phyloP scores from a whole-genome alignment of 2,113 vertebrate genomes.

The Falcunculus frontatus region DNA sequence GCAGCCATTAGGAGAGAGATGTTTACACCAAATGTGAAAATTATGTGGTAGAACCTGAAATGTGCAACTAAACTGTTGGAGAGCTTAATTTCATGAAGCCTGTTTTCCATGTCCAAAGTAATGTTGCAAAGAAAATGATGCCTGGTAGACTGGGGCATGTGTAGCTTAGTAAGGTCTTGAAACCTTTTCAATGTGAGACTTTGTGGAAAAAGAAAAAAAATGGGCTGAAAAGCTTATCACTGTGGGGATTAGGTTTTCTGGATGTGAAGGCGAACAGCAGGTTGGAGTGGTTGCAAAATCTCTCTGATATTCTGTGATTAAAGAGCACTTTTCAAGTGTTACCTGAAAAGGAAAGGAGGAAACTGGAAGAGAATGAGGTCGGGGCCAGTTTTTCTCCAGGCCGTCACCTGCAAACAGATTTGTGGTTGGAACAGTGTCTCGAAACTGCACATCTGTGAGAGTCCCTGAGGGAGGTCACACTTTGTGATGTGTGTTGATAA shows the following conservation, averaged over 20 bases:
- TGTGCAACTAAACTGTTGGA: not conserved
- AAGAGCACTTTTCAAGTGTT: not conserved
- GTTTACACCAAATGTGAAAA: not conserved
- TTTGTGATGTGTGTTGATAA: not conserved
- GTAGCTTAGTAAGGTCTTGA: not conserved
- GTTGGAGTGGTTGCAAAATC: not conserved
- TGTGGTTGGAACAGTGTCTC: not conserved
- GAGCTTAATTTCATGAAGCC: not conserved
- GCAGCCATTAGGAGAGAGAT: not conserved
- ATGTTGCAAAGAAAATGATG: not conserved
- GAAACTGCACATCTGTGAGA: not conserved
- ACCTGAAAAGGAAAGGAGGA: not conserved
- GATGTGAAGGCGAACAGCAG: not conserved
- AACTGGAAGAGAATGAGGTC: not conserved
- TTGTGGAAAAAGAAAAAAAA: not conserved
- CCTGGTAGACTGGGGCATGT: not conserved
- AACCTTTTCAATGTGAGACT: not conserved
- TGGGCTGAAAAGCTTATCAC: not conserved
- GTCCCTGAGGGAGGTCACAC: not conserved
- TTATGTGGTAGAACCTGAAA: not conserved
- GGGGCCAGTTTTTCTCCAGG: not conserved
- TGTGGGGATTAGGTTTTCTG: not conserved
- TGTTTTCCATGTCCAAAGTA: not conserved
- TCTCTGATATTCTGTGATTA: not conserved
- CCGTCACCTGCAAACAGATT: not conserved